These are phyloP conservation scores for Apis florea DNA, from an alignment of 1,140 invertebrate species.

Conservation along the genomic window DNA sequence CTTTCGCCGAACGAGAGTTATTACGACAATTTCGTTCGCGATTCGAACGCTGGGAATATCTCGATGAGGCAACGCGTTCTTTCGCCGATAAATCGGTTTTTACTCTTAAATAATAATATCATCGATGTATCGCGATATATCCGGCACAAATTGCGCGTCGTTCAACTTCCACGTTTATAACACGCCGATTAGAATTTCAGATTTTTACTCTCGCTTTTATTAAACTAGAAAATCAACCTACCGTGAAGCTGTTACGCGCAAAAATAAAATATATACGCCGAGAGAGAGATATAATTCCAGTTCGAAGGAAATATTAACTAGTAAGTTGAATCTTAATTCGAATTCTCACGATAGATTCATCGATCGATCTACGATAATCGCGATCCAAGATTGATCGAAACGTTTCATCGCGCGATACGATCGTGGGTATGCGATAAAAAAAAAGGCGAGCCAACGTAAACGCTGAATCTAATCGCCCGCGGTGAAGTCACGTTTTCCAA, in stretches of 20 bases:
- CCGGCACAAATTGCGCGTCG: not conserved
- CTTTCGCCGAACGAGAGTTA: not conserved
- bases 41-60: not conserved
- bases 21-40: slow-evolving; percentile 9
- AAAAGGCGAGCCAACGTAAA: slow-evolving; percentile 41
- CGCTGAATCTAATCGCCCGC: slow-evolving; percentile 55
- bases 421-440: too few relatives aligned
- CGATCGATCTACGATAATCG: not conserved
- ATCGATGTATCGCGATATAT: not conserved
- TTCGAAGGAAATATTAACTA: too few relatives aligned
- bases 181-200: not conserved
- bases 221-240: not conserved
- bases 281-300: not conserved
- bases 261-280: not conserved
- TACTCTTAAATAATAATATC: slow-evolving; percentile 5
- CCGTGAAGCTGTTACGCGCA: too few relatives aligned
- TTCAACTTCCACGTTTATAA: too few relatives aligned
- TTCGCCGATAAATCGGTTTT: not conserved
- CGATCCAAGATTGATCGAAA: too few relatives aligned
- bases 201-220: not conserved
- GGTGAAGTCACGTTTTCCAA: slow-evolving; percentile 63
- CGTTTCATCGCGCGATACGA: not conserved
- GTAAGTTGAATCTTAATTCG: not conserved
- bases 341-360: not conserved
- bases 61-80: slow-evolving; percentile 12